phyloP scores from a whole-genome alignment of 1,140 invertebrate genomes.

The Littorina saxatilis region DNA sequence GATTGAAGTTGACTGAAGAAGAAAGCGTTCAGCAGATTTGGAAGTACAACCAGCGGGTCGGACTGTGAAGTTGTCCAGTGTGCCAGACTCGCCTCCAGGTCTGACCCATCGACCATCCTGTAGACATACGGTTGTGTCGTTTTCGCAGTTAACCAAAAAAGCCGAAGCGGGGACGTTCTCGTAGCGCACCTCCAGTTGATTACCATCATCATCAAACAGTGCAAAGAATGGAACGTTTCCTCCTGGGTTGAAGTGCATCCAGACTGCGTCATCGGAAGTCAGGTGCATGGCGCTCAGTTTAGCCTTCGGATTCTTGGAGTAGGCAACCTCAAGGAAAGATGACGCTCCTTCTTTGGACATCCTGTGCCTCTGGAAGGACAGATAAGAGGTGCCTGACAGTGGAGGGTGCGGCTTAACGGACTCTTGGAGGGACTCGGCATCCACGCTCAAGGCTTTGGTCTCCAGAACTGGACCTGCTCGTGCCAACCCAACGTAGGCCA shows the following conservation, averaged over 20 bases:
- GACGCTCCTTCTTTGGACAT: background rate
- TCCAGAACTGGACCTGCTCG: background rate
- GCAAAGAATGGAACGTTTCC: background rate
- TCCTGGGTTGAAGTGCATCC: constrained; percentile 13
- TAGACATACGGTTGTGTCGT: background rate
- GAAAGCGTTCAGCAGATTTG: background rate
- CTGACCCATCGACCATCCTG: background rate
- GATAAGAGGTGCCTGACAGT: background rate
- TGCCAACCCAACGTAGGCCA: constrained; percentile 8
- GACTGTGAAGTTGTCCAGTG: background rate
- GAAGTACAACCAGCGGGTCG: background rate
- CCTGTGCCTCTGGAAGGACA: background rate
- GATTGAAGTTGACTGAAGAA: background rate
- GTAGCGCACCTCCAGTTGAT: background rate
- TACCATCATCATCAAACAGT: constrained; percentile 16
- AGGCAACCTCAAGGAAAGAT: background rate
- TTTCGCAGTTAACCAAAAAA: background rate
- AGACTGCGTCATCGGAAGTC: background rate
- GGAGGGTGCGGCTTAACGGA: background rate
- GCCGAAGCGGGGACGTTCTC: constrained; percentile 6
- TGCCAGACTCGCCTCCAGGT: background rate
- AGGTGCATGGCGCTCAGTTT: background rate
- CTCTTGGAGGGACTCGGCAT: background rate
- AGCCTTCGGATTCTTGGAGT: constrained; percentile 27
- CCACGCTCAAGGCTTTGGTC: background rate